Evolutionary conservation across 2,888 invertebrate genomes (phyloP).

Genomic region (Dexiosoma caninum): DNA sequence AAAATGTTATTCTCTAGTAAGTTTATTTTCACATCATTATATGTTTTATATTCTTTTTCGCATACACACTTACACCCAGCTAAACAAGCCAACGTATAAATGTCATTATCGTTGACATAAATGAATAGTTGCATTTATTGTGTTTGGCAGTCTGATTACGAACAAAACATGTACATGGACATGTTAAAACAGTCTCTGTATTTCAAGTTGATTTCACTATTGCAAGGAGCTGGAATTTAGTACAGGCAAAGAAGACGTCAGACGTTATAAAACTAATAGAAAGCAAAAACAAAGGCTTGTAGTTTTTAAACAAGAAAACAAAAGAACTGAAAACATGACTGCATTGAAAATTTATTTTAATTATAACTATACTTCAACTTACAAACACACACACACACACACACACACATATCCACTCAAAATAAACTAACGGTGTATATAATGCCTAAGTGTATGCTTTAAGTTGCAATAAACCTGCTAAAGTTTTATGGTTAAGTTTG

Average conservation of each 20-base stretch:
- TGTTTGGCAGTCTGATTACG: constrained; percentile 73
- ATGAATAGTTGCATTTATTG: constrained; percentile 75
- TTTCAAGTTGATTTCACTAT: not conserved
- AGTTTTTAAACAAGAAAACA: not conserved
- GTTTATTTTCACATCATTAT: constrained; percentile 13
- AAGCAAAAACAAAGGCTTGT: constrained; percentile 9
- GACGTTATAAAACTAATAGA: not conserved
- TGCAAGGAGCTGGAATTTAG: not conserved
- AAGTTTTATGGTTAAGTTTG: not conserved
- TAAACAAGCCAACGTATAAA: constrained; percentile 63
- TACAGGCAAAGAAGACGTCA: constrained; percentile 23
- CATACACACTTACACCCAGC: not conserved
- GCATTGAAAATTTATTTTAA: constrained; percentile 58
- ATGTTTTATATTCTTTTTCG: not conserved
- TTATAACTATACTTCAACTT: constrained; percentile 36
- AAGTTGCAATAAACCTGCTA: constrained; percentile 32
- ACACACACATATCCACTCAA: not conserved
- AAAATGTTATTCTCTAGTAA: not conserved
- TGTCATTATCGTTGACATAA: constrained; percentile 77
- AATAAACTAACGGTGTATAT: not conserved
- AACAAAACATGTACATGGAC: constrained; percentile 49
- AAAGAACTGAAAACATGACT: constrained; percentile 42
- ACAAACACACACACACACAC: constrained; percentile 1
- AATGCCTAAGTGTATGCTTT: constrained; percentile 32
- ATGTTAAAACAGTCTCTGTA: constrained; percentile 1